Evolutionary conservation across 2,888 invertebrate species (phyloP).

Genomic region (Gari tellinella): DNA sequence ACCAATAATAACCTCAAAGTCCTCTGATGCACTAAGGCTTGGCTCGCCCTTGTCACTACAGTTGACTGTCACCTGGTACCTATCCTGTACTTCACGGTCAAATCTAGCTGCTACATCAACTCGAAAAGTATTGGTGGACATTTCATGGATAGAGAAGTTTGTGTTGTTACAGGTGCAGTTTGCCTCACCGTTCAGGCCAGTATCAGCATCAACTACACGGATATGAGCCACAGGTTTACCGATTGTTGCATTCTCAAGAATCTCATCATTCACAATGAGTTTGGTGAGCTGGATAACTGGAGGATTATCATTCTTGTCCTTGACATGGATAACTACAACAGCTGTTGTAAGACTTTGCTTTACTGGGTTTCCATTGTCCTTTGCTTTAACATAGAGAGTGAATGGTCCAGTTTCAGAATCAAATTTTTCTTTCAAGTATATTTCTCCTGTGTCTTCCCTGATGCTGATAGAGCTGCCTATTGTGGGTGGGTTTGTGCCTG

Average conservation of each 20-base stretch:
- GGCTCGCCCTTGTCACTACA: conserved; percentile 86
- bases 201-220: conserved; percentile 87
- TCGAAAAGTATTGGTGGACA: conserved; percentile 69
- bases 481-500: conserved; percentile 20
- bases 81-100: conserved; percentile 69
- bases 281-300: conserved; percentile 93
- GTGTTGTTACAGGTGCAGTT: conserved; percentile 66
- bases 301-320: conserved; percentile 94
- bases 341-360: conserved; percentile 85
- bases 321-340: conserved; percentile 84
- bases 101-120: conserved; percentile 84
- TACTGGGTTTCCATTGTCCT: conserved; percentile 52
- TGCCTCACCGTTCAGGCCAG: conserved; percentile 74
- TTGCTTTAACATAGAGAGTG: conserved; percentile 55
- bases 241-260: conserved; percentile 89
- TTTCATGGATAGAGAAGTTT: conserved; percentile 45
- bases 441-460: conserved; percentile 45
- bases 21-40: conserved; percentile 56
- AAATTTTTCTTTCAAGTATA: conserved; percentile 45
- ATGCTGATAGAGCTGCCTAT: conserved; percentile 40
- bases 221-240: conserved; percentile 97
- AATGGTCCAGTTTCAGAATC: conserved; percentile 38
- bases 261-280: conserved; percentile 86
- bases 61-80: conserved; percentile 85
- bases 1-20: conserved; percentile 85